Evolutionary conservation across 1,140 invertebrate genomes (phyloP), one percentile per base, ranked within the genome.

Genomic region (Gonatopus flavifemur): DNA sequence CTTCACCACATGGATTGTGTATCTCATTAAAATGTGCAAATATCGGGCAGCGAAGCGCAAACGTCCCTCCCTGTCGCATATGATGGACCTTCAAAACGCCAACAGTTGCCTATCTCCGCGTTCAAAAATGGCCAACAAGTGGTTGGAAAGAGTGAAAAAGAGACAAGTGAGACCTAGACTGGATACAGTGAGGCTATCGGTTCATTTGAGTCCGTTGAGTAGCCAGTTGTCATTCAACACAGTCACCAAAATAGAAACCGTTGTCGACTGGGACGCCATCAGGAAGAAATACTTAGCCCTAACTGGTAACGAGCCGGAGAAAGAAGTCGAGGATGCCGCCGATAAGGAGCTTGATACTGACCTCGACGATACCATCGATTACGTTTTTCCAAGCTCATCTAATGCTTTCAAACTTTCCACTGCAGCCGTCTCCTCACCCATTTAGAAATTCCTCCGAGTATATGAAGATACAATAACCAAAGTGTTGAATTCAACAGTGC

Each of bases 1-100:
- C 49, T 84, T 98, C 60, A 98, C 95, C 10, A 95, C 96, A 30
- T 93, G 91, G 90, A 83, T 93, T 35, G 89, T 93, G 76, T 93
- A 90, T 81, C 82, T 94, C 59, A 86, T 92, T 52, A 86, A 90
- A 59, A 80, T 88, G 49, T 92, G 89, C 79, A 90, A 88, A 76
- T 86, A 77, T 40, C 65, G 67, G 10, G 52, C 59, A 1, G 82
- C 80, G 49, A 86, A 85, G 67, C 86, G 87, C 70, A 91, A 91
- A 70, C 81, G 89, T 36, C 88, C 89, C 31, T 91, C 89, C 67
- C 71, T 93, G 58, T 87, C 90, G 12, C 88, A 91, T 69, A 90
- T 91, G 85, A 88, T 90, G 70, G 88, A 88, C 31, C 79, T 91
- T 61, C 84, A 88, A 59, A 81, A 85, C 24, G 74, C 81, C 31